Base-by-base conservation (phyloP, 2,888 invertebrate species). In the Amphipoea oculea region DNA sequence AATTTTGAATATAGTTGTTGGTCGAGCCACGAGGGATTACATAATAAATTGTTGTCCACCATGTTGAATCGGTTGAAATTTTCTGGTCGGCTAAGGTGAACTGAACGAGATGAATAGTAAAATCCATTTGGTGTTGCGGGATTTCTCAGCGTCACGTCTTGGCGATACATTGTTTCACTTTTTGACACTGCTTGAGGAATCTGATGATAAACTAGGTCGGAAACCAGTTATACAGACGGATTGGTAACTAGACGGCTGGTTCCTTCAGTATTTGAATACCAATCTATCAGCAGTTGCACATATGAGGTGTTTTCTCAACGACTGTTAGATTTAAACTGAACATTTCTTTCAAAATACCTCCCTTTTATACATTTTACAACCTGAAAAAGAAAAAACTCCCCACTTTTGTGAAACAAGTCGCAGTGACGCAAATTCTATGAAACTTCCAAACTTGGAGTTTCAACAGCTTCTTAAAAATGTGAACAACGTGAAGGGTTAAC, bases 401-500 rank as follows among this genome's bases (percentile, higher is more conserved):
- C 5, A 4, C 9, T 57, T n/a, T 48, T 60, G 9, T 20, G 29
- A 63, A 36, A 7, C 20, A 36, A 20, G 9, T 63, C 36, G 36
- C 20, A 36, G 36, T 65, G 36, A 36, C 63, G 63, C 4, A 65
- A 67, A 45, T 51, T 23, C 11, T 4, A 14, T 1, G 7, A 12
- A 71, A 72, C 14, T 72, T 48, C 11, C 4, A 9, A 72, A 65
- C 1, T 65, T 36, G 20, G 7, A 63, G 29, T 72, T 81, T 81
- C 14, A 51, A 5, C 7, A 14, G 79, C 81, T 79, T 79, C 79
- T 2, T 0, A 3, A 71, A 79, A 79, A 79, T 80, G 79, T 78
- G 78, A 42, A 42, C 23, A 48, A 78, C 79, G 78, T 79, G 65
- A 42, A 0, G 1, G 0, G 14, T 71, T 57, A 57, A 11, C 7